Conservation (phyloP, 2,888 invertebrate species). For the Galeopsomyia nigrocyanea region DNA sequence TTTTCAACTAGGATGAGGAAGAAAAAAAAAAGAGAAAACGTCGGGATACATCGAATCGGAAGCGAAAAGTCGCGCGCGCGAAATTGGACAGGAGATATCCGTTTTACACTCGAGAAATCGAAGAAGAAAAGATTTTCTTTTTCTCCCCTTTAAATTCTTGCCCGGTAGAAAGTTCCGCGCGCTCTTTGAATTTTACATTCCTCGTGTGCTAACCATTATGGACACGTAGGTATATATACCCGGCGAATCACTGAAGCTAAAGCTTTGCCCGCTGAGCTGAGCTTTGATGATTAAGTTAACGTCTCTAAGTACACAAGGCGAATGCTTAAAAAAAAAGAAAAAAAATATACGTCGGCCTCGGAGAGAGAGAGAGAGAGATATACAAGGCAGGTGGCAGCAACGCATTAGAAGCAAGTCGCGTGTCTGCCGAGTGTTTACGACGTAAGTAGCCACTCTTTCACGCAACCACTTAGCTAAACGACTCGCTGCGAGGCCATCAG, state of each 20-base stretch:
- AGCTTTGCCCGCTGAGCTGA: background rate
- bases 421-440: constrained; percentile 42
- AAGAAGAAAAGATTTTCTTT: too few species aligned
- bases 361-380: too few species aligned
- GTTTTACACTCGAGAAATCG: constrained; percentile 10
- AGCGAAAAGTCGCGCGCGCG: background rate
- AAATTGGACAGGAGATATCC: constrained; percentile 24
- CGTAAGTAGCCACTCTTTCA: constrained; percentile 32
- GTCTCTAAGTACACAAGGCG: constrained; percentile 10
- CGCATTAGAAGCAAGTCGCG: constrained; percentile 33
- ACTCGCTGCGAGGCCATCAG: constrained; percentile 36
- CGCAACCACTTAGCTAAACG: constrained; percentile 46
- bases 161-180: background rate
- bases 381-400: background rate
- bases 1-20: constrained; percentile 23
- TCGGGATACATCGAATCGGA: background rate
- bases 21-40: constrained; percentile 18
- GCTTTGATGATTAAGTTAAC: constrained; percentile 27
- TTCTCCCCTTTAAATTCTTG: too few species aligned
- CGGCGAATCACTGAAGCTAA: background rate
- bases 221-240: constrained; percentile 13
- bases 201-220: background rate
- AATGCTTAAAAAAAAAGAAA: constrained; percentile 21
- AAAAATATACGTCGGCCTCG: background rate
- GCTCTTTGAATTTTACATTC: background rate